These are phyloP conservation scores for Drosophila pseudotalamancana DNA, from an alignment of 2,888 invertebrate species.

Conservation along the genomic window DNA sequence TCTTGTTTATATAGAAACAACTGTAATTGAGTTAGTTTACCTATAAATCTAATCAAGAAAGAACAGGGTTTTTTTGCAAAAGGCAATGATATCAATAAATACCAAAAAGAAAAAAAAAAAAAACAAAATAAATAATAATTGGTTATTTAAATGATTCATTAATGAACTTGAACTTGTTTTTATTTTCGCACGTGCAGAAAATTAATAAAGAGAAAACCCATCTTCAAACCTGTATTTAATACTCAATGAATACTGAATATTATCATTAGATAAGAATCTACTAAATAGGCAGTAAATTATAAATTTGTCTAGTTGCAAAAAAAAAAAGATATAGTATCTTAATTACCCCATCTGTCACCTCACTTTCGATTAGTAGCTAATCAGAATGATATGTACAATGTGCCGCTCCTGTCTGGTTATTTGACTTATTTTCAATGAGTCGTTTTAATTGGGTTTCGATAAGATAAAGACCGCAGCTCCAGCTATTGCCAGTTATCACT, in stretches of 20 bases:
- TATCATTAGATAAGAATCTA: background rate
- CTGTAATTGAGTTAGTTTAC: background rate
- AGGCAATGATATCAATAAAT: no score
- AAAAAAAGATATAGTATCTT: background rate
- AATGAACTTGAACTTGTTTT: no score
- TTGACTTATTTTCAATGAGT: constrained; percentile 1
- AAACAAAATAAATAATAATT: no score
- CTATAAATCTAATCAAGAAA: constrained; percentile 13
- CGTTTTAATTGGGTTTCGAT: constrained; percentile 27
- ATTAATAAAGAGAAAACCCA: no score
- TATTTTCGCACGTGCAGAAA: no score
- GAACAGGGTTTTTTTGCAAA: no score
- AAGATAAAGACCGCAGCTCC: constrained; percentile 24
- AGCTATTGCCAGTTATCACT: background rate
- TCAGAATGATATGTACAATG: background rate
- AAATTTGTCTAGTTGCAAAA: background rate
- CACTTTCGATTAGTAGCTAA: background rate
- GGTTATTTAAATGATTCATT: no score
- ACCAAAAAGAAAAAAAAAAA: no score
- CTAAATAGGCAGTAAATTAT: background rate
- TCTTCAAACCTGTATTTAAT: no score
- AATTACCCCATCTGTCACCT: background rate
- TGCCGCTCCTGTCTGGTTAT: no score
- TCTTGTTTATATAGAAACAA: background rate
- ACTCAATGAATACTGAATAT: no score